phyloP scores from a whole-genome alignment of 2,113 vertebrate species.

The Pachypanchax playfairii region DNA sequence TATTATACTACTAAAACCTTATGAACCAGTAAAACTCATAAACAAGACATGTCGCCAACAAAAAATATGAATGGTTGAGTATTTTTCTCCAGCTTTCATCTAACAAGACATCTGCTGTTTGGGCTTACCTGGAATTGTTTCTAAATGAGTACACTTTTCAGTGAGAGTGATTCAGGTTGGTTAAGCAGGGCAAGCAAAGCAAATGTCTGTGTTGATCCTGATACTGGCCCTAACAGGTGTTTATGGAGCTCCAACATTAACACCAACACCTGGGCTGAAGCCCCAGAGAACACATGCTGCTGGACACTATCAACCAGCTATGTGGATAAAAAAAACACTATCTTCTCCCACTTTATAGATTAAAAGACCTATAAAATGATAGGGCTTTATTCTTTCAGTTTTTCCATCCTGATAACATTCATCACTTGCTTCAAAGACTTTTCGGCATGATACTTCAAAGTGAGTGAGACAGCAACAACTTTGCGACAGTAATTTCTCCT shows the following conservation, averaged over 20 bases:
- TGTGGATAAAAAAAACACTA: conserved; percentile 59
- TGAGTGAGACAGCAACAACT: conserved; percentile 47
- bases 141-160: conserved; percentile 5
- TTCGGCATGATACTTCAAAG: conserved; percentile 61
- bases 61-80: not conserved
- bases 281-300: conserved; percentile 64
- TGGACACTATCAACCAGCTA: conserved; percentile 66
- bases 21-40: too few relatives aligned
- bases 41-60: not conserved
- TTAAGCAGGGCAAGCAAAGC: conserved; percentile 44
- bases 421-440: conserved; percentile 62
- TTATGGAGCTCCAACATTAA: conserved; percentile 61
- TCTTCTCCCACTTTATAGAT: conserved; percentile 58
- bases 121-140: conserved; percentile 10
- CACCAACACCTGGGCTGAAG: conserved; percentile 70
- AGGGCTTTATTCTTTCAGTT: not conserved
- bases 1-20: not conserved
- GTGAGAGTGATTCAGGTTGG: conserved; percentile 30
- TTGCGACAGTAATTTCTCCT: conserved; percentile 52
- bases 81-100: not conserved
- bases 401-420: conserved; percentile 66
- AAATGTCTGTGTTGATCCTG: conserved; percentile 29
- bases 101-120: not conserved
- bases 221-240: conserved; percentile 68
- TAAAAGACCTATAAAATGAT: conserved; percentile 45